Evolutionary conservation across 2,888 invertebrate species (phyloP).

Genomic region (Ormyrus rosae): DNA sequence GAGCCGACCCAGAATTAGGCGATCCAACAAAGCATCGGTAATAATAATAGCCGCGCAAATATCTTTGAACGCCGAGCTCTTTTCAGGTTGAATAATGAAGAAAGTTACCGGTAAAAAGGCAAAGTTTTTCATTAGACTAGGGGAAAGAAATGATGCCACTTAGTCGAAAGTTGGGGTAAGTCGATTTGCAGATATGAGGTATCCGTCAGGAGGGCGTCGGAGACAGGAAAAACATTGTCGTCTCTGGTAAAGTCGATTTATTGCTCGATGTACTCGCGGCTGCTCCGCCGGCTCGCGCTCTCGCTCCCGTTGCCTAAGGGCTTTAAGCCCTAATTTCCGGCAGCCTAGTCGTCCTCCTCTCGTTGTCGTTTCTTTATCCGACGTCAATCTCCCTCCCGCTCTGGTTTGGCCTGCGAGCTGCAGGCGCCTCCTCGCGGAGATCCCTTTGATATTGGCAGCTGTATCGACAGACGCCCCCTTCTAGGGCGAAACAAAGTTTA

Average conservation of each 20-base stretch:
- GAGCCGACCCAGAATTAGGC: too few species aligned
- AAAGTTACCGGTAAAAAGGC: not conserved
- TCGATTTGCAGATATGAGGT: conserved; percentile 10
- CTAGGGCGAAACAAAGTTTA: conserved; percentile 2
- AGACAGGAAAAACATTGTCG: not conserved
- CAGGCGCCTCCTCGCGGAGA: not conserved
- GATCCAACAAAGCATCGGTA: too few species aligned
- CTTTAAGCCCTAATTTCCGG: conserved; percentile 28
- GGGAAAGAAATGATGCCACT: not conserved
- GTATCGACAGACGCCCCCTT: conserved; percentile 4
- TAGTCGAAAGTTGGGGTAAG: not conserved
- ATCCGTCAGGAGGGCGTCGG: not conserved
- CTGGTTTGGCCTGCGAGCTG: not conserved
- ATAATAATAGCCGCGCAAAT: too few species aligned
- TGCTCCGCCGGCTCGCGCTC: too few species aligned
- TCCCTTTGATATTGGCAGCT: conserved; percentile 22
- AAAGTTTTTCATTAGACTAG: not conserved
- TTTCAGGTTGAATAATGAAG: not conserved
- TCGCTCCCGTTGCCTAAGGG: not conserved
- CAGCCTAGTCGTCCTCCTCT: not conserved
- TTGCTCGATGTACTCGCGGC: not conserved
- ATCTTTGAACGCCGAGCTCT: too few species aligned
- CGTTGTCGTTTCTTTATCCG: conserved; percentile 23
- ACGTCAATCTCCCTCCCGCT: not conserved
- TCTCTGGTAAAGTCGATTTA: conserved; percentile 20